Base-by-base conservation (phyloP, 2,113 vertebrate species). In the Halcyon senegalensis region DNA sequence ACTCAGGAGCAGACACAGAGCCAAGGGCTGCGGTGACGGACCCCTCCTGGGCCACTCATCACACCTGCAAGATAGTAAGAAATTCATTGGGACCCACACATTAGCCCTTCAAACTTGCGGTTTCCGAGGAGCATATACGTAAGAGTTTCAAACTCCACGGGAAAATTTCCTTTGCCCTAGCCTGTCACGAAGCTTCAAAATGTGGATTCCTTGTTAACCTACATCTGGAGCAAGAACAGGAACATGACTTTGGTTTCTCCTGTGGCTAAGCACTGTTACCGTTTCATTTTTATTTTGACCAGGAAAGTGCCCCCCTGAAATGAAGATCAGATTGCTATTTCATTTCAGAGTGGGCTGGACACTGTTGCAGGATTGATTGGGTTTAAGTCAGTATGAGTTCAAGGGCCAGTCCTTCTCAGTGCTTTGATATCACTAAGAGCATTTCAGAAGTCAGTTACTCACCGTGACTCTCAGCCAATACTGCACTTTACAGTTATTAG, bases 401-500 rank as follows among this genome's bases (percentile, higher is more conserved):
- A 37, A 78, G 73, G 76, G 18, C 5, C 9, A 43, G 31, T 20
- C 44, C 39, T 60, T 62, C 55, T 9, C 41, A 37, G 63, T 6
- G 55, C 74, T 58, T 33, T 59, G 56, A 21, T 77, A 74, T 7
- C 64, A 21, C 39, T 56, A 60, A 89, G 51, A 89, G 80, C 77
- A 37, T 50, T 78, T 21, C 72, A n/a, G 64, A 51, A 89, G 39
- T 51, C 76, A 28, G 64, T 75, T 82, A 59, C 78, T 74, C 41
- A 10, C 37, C 27, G 3, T 31, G 68, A 92, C 76, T 89, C 91
- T 35, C 35, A 1, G 89, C 87, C 87, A 94, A 48, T 35, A 28
- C 51, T 84, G 80, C 83, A 78, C 84, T 91, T 81, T 35, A n/a
- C 55, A 68, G 37, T 90, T 93, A 96, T 84, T 89, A 60, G 84